Base-by-base conservation (phyloP, 2,888 invertebrate species). In the Siphlonurus alternatus region DNA sequence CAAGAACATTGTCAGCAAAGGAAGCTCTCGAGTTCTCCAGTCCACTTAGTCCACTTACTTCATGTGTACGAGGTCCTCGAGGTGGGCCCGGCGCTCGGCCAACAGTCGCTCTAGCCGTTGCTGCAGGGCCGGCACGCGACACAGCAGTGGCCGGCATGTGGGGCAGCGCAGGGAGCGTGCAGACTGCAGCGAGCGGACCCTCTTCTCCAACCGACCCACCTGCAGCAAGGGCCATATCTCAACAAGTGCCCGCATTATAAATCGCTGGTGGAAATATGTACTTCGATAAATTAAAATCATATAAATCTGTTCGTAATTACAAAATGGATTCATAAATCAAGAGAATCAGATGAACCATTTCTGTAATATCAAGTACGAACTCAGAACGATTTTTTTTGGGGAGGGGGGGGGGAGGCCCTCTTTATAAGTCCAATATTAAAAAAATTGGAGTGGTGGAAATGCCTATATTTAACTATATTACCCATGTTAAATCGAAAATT, bases 1-100 rank as follows among this genome's bases (percentile, higher is more conserved):
- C 22, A 74, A 73, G 67, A 7, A 24, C 2, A 25, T 61, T 53
- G 25, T 22, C 38, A 66, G 65, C 25, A 20, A 18, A 18, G n/a
- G 5, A 10, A 56, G 5, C 20, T 56, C n/a, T 56, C 5, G 7
- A 56, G 22, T 5, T 10, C 15, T 38, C 5, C 15, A 10, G 15
- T 23, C 24, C n/a, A 22, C 7, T 23, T n/a, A 25, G n/a, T 20
- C 20, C 23, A 74, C 84, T 79, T 76, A 93, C 92, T 91, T 88
- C 80, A 89, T 84, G 73, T 85, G 85, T 69, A 86, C 84, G 65
- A 90, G 79, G 73, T 90, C 88, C 71, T 85, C 84, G 68, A 92
- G 76, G 72, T 89, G 85, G 63, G 79, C 79, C 68, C 82, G 81
- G 69, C 86, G 79, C 74, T 84, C 87, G 18, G 78, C 76, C 66